Base-by-base conservation (phyloP, 2,888 invertebrate genomes). In the Agapetus fuscipes region DNA sequence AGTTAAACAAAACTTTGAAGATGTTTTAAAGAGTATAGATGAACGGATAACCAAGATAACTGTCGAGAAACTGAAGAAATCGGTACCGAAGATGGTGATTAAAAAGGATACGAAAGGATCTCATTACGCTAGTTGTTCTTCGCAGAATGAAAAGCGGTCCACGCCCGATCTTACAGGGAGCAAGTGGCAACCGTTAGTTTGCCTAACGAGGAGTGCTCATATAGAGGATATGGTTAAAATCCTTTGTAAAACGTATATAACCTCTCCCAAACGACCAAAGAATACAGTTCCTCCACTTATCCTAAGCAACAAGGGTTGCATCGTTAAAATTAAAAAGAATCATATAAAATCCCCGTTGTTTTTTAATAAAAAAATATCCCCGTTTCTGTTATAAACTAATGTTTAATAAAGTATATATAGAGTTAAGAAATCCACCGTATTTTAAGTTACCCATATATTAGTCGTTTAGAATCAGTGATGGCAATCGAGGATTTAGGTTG, bases 111-210 rank as follows among this genome's bases (percentile, higher is more conserved):
- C 57, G 49, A 61, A 64, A 49, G 70, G 70, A 30, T 65, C 67
- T 17, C 70, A 69, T 51, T 70, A 69, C 50, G 60, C 70, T 17
- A 70, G 68, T 50, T 60, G 59, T 25, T 50, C 9, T n/a, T n/a
- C n/a, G n/a, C 31, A 38, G 17, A 29, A 12, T 11, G 52, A 55
- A 41, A 59, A 56, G 45, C 50, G 59, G 31, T 49, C 53, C 25
- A 63, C 54, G 50, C 69, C 69, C 13, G 70, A 69, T 47, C 53
- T 69, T 46, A 68, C 69, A 2, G 69, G 69, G 4, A 60, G 64
- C 41, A 70, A 68, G 49, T 70, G 70, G 70, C 70, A 70, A 53
- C 70, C 70, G 1, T 68, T 66, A 66, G 70, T 70, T 12, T 66
- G 64, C 49, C 51, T 70, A 42, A 66, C 66, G 45, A 67, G 64